Conservation (phyloP, 2,797 vertebrate genomes). For the Halcyon leucocephala region DNA sequence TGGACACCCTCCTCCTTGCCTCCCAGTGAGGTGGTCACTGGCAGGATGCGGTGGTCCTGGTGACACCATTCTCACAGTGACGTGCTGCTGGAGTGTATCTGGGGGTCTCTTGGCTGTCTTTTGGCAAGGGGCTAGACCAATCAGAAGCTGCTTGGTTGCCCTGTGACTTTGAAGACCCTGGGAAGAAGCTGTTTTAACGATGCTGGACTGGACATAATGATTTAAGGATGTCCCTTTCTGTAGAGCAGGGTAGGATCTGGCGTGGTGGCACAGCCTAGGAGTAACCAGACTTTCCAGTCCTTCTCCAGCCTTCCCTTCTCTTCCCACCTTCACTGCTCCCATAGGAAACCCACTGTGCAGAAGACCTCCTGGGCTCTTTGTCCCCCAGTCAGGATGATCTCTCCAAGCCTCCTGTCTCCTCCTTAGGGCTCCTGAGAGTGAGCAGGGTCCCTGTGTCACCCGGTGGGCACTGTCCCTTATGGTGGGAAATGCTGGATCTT, state of each 20-base stretch:
- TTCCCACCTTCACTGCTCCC: not conserved
- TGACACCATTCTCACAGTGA: accelerated
- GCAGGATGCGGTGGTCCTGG: not conserved
- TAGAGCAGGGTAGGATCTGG: not conserved
- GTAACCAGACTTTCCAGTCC: not conserved
- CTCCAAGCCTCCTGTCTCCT: not conserved
- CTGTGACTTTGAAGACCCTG: not conserved
- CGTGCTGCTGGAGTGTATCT: accelerated
- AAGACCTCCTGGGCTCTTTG: not conserved
- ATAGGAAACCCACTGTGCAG: not conserved
- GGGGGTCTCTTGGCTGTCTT: not conserved
- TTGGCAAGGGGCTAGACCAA: not conserved
- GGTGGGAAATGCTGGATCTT: not conserved
- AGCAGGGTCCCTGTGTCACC: not conserved
- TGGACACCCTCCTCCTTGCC: not conserved
- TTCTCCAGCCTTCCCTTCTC: not conserved
- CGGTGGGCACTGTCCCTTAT: not conserved
- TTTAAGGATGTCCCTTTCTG: not conserved
- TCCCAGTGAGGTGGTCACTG: not conserved
- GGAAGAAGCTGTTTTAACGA: not conserved
- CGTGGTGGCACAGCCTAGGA: not conserved
- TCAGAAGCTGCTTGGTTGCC: not conserved
- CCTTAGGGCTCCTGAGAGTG: not conserved
- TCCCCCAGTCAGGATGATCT: not conserved
- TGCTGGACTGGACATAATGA: not conserved